A percentile compares a stretch with the other conserved stretches of the same genome.
Conservation (phyloP, 2,797 vertebrate genomes). For the Perodicticus potto region DNA sequence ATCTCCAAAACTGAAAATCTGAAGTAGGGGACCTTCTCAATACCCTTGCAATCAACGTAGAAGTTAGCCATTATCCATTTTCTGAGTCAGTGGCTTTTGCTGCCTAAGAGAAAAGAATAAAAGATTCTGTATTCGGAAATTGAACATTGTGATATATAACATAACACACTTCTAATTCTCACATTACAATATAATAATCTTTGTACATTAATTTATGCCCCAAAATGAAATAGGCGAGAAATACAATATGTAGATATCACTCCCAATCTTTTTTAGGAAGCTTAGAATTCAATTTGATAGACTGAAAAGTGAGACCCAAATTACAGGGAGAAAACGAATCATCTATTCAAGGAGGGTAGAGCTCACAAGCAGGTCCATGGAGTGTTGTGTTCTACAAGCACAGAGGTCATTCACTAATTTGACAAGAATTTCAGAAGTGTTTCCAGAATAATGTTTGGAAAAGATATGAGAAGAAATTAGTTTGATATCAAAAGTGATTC, state of each 20-base stretch:
- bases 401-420: neutral
- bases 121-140: slow-evolving; percentile 9
- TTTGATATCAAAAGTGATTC: neutral
- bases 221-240: neutral
- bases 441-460: neutral
- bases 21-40: neutral
- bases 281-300: slow-evolving; percentile 41
- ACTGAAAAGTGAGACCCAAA: slow-evolving; percentile 3
- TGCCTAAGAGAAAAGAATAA: neutral
- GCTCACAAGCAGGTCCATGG: neutral
- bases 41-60: neutral
- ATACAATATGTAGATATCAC: neutral
- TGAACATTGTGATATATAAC: neutral
- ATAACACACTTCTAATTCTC: neutral
- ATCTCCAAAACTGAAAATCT: neutral
- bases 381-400: neutral
- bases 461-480: neutral
- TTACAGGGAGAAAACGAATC: slow-evolving; percentile 28
- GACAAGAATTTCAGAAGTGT: neutral
- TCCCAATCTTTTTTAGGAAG: neutral
- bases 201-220: slow-evolving; percentile 7
- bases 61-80: neutral
- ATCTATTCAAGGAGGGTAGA: neutral
- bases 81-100: slow-evolving; percentile 5
- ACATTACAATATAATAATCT: slow-evolving; percentile 33